Conservation (phyloP, 1,140 invertebrate genomes). For the Brachystomella parvula region DNA sequence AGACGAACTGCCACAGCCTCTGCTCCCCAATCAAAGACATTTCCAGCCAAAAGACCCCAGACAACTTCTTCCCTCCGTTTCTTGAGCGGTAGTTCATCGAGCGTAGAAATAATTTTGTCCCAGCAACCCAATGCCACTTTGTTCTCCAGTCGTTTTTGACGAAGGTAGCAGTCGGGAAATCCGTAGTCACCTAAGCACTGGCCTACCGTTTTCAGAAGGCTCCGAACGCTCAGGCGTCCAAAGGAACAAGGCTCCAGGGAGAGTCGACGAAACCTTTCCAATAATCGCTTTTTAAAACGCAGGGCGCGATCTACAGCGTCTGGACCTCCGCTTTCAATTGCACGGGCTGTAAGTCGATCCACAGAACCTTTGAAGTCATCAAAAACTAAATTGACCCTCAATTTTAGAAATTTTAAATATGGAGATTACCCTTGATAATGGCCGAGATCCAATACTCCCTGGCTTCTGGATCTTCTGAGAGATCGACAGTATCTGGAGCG, state of each 20-base stretch:
- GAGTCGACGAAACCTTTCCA: constrained; percentile 67
- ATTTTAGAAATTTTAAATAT: constrained; percentile 1
- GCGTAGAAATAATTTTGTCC: constrained; percentile 44
- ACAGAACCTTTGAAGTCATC: constrained; percentile 25
- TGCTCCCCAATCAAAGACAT: constrained; percentile 97
- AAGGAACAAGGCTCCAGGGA: constrained; percentile 72
- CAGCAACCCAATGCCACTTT: constrained; percentile 54
- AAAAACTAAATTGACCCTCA: constrained; percentile 8
- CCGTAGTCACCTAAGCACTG: constrained; percentile 76
- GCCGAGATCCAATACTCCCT: constrained; percentile 84
- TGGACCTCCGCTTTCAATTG: constrained; percentile 65
- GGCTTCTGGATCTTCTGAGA: constrained; percentile 74
- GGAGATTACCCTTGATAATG: constrained; percentile 45
- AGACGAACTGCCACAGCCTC: constrained; percentile 72
- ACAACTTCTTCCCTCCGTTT: constrained; percentile 52
- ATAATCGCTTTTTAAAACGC: constrained; percentile 74
- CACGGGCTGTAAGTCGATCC: constrained; percentile 42
- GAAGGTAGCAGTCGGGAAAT: constrained; percentile 75
- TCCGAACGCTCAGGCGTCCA: constrained; percentile 76
- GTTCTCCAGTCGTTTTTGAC: constrained; percentile 64
- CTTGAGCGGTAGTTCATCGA: constrained; percentile 51
- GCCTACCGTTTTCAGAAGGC: constrained; percentile 82
- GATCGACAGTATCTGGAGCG: constrained; percentile 79
- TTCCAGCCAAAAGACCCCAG: constrained; percentile 62
- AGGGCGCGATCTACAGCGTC: constrained; percentile 65